These are phyloP conservation scores for Boulengeromyrus knoepffleri DNA, from an alignment of 2,113 vertebrate species.

Conservation along the genomic window DNA sequence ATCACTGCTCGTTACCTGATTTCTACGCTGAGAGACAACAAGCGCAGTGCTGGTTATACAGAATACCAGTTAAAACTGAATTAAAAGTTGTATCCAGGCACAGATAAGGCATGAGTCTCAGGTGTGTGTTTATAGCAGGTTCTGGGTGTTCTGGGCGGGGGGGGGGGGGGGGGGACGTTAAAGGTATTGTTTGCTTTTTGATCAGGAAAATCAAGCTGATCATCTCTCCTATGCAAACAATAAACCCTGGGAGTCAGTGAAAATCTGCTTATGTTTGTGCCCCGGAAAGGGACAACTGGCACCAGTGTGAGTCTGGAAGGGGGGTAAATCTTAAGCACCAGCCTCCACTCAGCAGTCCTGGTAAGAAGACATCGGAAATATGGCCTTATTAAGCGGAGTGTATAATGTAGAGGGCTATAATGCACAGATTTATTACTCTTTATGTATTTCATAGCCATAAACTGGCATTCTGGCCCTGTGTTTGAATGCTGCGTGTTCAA, in stretches of 20 bases:
- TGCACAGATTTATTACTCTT: constrained; percentile 4
- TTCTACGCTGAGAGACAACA: constrained; percentile 16
- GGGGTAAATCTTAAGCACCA: not conserved
- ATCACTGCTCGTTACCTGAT: constrained; percentile 20
- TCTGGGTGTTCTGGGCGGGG: not conserved
- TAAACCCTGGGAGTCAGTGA: not conserved
- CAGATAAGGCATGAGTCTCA: not conserved
- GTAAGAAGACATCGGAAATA: not conserved
- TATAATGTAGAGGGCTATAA: not conserved
- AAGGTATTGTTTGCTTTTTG: not conserved
- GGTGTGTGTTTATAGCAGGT: not conserved
- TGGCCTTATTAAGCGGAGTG: not conserved
- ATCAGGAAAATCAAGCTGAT: not conserved
- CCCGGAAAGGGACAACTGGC: not conserved
- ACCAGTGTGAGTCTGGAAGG: not conserved
- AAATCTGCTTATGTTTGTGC: not conserved
- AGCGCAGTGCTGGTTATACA: constrained; percentile 21
- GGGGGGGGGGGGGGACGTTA: not conserved
- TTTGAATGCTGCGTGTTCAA: not conserved
- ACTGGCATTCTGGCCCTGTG: not conserved
- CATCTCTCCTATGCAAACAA: not conserved
- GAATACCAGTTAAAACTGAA: constrained; percentile 32
- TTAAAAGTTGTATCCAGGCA: constrained; percentile 25
- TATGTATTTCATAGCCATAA: constrained; percentile 13
- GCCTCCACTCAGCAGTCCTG: not conserved